A percentile compares a stretch with the other conserved stretches of the same genome.
These are phyloP conservation scores for Ridgeia piscesae DNA, from an alignment of 1,140 invertebrate species.

Conservation along the genomic window DNA sequence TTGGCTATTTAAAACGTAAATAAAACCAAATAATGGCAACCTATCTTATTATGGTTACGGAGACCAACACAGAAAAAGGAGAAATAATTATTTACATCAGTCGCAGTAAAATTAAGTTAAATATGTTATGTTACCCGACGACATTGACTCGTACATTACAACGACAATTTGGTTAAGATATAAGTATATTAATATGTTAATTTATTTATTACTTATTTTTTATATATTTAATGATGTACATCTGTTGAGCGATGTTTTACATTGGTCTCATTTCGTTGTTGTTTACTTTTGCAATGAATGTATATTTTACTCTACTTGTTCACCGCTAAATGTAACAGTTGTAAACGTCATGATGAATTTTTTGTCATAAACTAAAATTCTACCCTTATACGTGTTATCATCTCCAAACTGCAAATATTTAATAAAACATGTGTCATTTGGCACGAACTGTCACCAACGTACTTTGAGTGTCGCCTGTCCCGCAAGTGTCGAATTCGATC, in stretches of 20 bases:
- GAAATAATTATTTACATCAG: too few species aligned
- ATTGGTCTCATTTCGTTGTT: not conserved
- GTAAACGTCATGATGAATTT: not conserved
- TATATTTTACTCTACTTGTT: not conserved
- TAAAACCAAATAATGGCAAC: too few species aligned
- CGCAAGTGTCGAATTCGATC: not conserved
- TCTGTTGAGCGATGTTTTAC: not conserved
- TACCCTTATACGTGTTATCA: not conserved
- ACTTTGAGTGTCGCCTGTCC: not conserved
- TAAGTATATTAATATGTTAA: too few species aligned
- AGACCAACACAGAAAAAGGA: too few species aligned
- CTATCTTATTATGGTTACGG: too few species aligned
- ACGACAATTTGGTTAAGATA: too few species aligned
- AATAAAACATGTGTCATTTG: not conserved
- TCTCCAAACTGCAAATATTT: not conserved
- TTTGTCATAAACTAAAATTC: not conserved
- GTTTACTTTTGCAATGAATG: not conserved
- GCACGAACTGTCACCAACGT: not conserved
- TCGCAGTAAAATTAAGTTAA: too few species aligned
- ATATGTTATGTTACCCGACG: too few species aligned
- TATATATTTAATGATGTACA: too few species aligned
- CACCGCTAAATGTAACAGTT: not conserved
- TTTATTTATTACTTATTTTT: too few species aligned
- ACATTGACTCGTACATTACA: too few species aligned
- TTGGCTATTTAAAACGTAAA: too few species aligned